Conservation (phyloP, 2,113 vertebrate genomes). For the Chloropsis hardwickii region DNA sequence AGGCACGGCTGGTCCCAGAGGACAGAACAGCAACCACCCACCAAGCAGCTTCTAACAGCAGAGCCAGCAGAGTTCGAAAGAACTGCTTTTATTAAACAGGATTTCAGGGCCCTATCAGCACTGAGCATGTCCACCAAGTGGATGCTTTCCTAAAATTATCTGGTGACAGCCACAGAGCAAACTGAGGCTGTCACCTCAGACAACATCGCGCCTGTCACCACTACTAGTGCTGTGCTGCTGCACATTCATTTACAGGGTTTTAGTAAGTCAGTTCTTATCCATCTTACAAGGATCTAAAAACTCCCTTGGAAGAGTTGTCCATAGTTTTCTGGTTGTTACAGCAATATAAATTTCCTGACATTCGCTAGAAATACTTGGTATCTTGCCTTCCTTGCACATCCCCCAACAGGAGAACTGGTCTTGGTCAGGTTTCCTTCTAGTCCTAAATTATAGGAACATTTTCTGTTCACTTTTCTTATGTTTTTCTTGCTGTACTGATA, state of each 20-base stretch:
- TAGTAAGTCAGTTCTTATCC: neutral
- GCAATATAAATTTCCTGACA: neutral
- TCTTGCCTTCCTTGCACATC: neutral
- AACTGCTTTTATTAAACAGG: neutral
- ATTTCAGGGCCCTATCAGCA: neutral
- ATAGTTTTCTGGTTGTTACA: neutral
- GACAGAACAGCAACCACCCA: rapidly evolving
- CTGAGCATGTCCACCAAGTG: neutral
- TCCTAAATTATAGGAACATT: neutral
- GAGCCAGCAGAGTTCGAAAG: neutral
- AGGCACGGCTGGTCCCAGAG: rapidly evolving
- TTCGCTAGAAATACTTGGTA: neutral
- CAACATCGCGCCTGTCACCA: neutral
- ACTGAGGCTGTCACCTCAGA: no score
- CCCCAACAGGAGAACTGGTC: neutral
- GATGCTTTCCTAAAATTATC: neutral
- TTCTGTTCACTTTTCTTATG: neutral
- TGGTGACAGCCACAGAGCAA: neutral
- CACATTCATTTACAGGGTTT: rapidly evolving
- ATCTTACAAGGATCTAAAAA: neutral
- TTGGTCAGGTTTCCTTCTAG: neutral
- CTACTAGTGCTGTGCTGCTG: no score
- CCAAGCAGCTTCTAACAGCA: neutral
- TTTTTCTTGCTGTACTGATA: neutral
- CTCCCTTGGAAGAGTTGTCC: neutral